Percentiles rank a stretch among this genome's conserved stretches.
Evolutionary conservation across 2,797 vertebrate species (phyloP).

Genomic region (Leptodactylus fallax): DNA sequence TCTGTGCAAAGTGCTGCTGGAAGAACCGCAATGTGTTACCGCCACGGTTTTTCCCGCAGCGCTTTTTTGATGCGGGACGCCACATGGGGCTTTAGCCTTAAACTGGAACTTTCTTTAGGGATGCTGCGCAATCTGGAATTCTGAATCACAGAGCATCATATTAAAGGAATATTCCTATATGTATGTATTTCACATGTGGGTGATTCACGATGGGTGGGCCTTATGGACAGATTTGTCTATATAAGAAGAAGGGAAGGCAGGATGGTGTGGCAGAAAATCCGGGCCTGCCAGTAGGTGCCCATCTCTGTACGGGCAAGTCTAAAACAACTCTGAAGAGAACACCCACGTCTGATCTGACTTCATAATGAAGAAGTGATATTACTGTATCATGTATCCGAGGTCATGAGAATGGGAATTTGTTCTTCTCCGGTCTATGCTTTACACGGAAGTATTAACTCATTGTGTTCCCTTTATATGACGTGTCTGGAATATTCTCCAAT

Average conservation of each 20-base stretch:
- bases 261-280: neutral
- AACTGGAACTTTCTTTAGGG: neutral
- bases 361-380: neutral
- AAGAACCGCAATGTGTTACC: too few species aligned
- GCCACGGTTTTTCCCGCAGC: too few species aligned
- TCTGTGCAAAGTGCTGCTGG: too few species aligned
- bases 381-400: neutral
- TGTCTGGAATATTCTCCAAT: too few species aligned
- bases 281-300: neutral
- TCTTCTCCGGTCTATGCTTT: neutral
- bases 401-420: neutral
- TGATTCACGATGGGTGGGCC: neutral
- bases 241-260: neutral
- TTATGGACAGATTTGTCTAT: neutral
- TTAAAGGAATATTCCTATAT: neutral
- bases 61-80: too few species aligned
- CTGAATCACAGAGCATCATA: too few species aligned
- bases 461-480: neutral
- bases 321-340: neutral
- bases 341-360: conserved; percentile 1
- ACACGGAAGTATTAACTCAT: conserved; percentile 7
- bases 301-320: neutral
- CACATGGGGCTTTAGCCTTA: too few species aligned
- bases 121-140: neutral
- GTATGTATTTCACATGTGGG: too few species aligned